phyloP scores from a whole-genome alignment of 2,113 vertebrate species.

The Thinocorus orbignyianus region DNA sequence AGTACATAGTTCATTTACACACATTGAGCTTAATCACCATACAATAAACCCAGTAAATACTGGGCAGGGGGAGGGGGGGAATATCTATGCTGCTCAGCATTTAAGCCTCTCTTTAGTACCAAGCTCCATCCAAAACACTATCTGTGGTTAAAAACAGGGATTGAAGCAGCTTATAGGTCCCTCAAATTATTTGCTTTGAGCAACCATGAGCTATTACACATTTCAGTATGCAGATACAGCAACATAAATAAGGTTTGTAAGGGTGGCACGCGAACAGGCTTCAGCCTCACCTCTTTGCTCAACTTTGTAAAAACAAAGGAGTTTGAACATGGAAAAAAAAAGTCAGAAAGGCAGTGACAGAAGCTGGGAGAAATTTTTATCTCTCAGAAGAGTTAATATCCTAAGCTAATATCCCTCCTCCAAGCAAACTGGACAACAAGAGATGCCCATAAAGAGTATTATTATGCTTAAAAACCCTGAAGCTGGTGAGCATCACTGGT shows the following conservation, averaged over 20 bases:
- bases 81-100: background rate
- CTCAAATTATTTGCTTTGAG: background rate
- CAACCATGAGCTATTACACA: background rate
- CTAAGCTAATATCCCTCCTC: accelerated
- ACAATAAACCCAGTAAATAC: background rate
- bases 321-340: too few relatives aligned
- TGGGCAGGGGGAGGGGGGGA: too few relatives aligned
- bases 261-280: background rate
- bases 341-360: background rate
- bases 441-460: background rate
- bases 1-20: background rate
- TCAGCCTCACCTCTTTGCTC: background rate
- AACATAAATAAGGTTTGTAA: background rate
- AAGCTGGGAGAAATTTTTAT: background rate
- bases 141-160: background rate
- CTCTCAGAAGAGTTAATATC: background rate
- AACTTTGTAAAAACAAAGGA: background rate
- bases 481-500: background rate
- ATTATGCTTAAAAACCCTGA: background rate
- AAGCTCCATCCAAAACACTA: background rate
- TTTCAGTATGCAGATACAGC: background rate
- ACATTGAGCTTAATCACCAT: background rate
- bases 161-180: background rate
- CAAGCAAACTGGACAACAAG: background rate
- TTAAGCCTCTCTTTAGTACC: background rate